A percentile compares a stretch with the other conserved stretches of the same genome.
Evolutionary conservation across 2,797 vertebrate species (phyloP).

Genomic region (Propithecus perrieri): DNA sequence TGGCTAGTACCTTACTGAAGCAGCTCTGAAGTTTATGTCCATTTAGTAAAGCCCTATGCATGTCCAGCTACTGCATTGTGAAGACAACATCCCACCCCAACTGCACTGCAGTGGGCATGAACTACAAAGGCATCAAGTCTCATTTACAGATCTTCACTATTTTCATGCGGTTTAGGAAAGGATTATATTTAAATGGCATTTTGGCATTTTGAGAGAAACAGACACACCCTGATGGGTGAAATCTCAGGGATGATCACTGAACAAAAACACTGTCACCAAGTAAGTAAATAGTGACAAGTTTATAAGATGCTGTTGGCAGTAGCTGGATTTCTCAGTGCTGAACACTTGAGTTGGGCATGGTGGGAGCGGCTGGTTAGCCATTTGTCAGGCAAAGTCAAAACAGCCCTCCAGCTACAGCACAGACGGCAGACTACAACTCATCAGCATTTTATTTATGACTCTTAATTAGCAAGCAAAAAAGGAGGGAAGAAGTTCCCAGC

Average conservation of each 20-base stretch:
- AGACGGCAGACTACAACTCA: slow-evolving; percentile 73
- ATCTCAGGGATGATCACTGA: slow-evolving; percentile 70
- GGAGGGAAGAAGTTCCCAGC: slow-evolving; percentile 66
- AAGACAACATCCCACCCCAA: neutral
- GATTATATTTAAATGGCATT: slow-evolving; percentile 53
- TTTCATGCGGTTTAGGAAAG: neutral
- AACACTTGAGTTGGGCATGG: slow-evolving; percentile 65
- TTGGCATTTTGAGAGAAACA: slow-evolving; percentile 64
- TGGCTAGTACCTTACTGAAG: neutral
- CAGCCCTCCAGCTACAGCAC: slow-evolving; percentile 78
- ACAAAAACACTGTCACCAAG: slow-evolving; percentile 76
- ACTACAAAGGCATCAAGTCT: neutral
- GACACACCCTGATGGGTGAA: slow-evolving; percentile 65
- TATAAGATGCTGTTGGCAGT: slow-evolving; percentile 75
- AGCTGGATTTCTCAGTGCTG: slow-evolving; percentile 65
- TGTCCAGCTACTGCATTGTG: neutral
- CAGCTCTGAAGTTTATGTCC: neutral
- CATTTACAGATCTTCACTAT: neutral
- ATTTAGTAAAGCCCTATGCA: neutral
- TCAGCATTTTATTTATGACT: slow-evolving; percentile 78
- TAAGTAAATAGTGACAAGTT: slow-evolving; percentile 77
- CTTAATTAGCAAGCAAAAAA: slow-evolving; percentile 79
- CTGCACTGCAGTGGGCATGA: neutral
- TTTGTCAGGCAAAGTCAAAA: slow-evolving; percentile 80
- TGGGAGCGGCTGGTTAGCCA: slow-evolving; percentile 78